Evolutionary conservation across 2,888 invertebrate species (phyloP), one percentile per base, ranked within the genome.

Genomic region (Thalpophila matura): DNA sequence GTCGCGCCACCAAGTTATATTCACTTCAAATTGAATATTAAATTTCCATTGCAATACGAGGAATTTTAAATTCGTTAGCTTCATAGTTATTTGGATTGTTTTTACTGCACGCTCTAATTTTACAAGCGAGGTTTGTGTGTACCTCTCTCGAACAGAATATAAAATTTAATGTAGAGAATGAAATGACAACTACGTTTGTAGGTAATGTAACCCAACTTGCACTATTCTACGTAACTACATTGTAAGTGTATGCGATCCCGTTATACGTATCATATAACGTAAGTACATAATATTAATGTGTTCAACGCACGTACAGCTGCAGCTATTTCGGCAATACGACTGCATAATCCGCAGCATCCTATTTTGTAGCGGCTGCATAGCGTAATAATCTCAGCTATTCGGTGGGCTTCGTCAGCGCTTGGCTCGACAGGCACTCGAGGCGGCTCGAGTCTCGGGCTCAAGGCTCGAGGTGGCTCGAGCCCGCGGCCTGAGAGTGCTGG

Each of bases 361-460:
- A 89, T 89, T 91, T 89, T 83, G 86, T 85, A 83, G 86, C 77
- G 80, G 83, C 83, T 87, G 88, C 89, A 89, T 87, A 87, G 89
- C 85, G 86, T 88, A 91, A 91, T 89, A 91, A 90, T 89, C 82
- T 90, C 82, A 89, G 89, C 86, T 90, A 91, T 92, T 91, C 87
- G 89, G 89, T 85, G 87, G 84, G 91, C 91, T 86, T 90, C 91
- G 92, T 92, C 92, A 90, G 91, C 92, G 90, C 88, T 89, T 87
- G 88, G 88, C 89, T 90, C 91, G 87, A 87, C 82, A 90, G 87
- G 85, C 89, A 89, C 93, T 93, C 89, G 89, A 91, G 86, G 73
- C 84, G 82, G 80, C 86, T 87, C 82, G 86, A 87, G 87, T 75
- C 82, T 83, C 84, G 71, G 76, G 85, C 87, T 83, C 82, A 84